phyloP scores from a whole-genome alignment of 2,797 vertebrate genomes.

The Hydrolagus colliei region DNA sequence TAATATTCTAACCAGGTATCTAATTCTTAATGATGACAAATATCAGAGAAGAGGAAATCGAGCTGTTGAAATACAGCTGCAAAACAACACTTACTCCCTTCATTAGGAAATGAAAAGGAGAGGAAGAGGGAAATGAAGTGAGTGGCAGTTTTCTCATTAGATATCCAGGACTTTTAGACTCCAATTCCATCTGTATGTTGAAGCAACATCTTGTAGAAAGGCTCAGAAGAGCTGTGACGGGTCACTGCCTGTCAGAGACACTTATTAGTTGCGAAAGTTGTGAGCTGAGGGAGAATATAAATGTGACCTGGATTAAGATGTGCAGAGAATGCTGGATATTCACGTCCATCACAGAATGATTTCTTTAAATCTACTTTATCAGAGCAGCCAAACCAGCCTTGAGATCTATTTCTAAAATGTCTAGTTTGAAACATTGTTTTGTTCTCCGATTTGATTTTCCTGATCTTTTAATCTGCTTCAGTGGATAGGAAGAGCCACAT shows the following conservation, averaged over 20 bases:
- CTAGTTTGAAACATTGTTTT: too few species aligned
- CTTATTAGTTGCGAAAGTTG: conserved; percentile 35
- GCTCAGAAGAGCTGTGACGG: conserved; percentile 31
- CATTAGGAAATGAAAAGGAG: not conserved
- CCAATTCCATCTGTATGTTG: conserved; percentile 24
- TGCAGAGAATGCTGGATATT: not conserved
- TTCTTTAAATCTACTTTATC: not conserved
- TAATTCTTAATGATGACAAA: not conserved
- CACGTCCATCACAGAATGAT: not conserved
- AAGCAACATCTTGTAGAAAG: conserved; percentile 29
- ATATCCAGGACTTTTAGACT: not conserved
- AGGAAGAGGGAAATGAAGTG: not conserved
- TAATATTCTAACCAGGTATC: not conserved
- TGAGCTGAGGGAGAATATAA: conserved; percentile 30
- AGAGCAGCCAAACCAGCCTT: too few species aligned
- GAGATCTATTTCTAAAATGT: too few species aligned
- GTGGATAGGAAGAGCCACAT: too few species aligned
- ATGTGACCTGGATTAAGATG: not conserved
- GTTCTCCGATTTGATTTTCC: too few species aligned
- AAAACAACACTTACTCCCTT: not conserved
- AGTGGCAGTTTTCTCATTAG: not conserved
- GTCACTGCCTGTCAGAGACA: conserved; percentile 28
- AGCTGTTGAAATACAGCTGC: not conserved
- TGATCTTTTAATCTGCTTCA: too few species aligned
- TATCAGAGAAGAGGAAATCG: not conserved